These are phyloP conservation scores for Agrochola litura DNA, from an alignment of 2,888 invertebrate genomes.

Conservation along the genomic window DNA sequence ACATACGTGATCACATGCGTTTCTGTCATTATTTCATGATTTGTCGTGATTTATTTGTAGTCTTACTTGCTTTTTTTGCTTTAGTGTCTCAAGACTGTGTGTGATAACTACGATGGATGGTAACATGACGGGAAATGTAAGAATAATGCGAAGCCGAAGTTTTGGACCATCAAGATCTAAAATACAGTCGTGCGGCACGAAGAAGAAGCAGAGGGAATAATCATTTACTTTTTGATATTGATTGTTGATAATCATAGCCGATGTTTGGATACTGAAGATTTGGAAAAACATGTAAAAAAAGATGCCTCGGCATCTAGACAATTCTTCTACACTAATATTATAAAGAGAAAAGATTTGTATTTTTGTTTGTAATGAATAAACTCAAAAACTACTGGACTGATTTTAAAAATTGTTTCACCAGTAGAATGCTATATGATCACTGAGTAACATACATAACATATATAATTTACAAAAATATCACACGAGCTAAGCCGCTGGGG, in stretches of 20 bases:
- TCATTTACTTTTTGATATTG: not conserved
- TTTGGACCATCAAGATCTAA: too few species aligned
- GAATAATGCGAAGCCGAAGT: not conserved
- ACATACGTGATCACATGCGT: constrained; percentile 17
- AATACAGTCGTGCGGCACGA: too few species aligned
- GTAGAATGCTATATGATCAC: too few species aligned
- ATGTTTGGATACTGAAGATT: not conserved
- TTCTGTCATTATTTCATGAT: constrained; percentile 31
- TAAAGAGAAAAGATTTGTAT: too few species aligned
- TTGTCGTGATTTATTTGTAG: constrained; percentile 34
- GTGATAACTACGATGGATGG: not conserved
- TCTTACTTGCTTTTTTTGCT: constrained; percentile 9
- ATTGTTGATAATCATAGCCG: not conserved
- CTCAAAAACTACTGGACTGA: too few species aligned
- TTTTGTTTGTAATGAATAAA: too few species aligned
- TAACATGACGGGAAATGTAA: constrained; percentile 1
- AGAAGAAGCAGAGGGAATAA: too few species aligned
- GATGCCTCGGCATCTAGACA: not conserved
- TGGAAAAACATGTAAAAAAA: not conserved
- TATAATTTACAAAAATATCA: too few species aligned
- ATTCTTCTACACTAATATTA: not conserved
- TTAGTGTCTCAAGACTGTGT: not conserved
- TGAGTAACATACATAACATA: too few species aligned
- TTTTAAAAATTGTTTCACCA: too few species aligned
- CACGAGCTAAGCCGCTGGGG: too few species aligned